Base-by-base conservation (phyloP, 2,888 invertebrate genomes). In the Myopa tessellatipennis region DNA sequence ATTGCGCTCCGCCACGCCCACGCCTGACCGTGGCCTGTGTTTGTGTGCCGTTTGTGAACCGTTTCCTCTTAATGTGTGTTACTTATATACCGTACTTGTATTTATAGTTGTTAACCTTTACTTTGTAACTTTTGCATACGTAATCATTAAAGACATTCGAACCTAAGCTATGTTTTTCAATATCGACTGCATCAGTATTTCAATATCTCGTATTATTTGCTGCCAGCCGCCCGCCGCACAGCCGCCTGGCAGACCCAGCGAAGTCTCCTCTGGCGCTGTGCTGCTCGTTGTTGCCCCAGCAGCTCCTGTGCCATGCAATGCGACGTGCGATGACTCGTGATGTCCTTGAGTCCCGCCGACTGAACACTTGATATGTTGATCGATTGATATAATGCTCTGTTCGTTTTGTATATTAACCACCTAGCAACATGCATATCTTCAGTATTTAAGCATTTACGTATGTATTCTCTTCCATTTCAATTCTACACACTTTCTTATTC, bases 61-160 rank as follows among this genome's bases (percentile, higher is more conserved):
- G 52, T 70, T 70, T 70, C 55, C 55, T 70, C 55, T 55, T 55
- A 70, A 55, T 70, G 52, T 55, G 55, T 70, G 70, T 70, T 65
- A 65, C 34, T 36, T 34, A 34, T 65, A 65, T 34, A 36, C 14
- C 26, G 26, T 65, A 65, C 34, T 36, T 34, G 8, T 65, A 65
- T 34, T 14, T 12, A n/a, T 70, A 55, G 70, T 70, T 55, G 16
- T 55, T 55, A 55, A 36, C 26, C 26, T 36, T 58, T 55, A 70
- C 70, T 52, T 70, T 55, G 55, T 70, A 55, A 70, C 52, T 55
- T 70, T 70, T 70, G 70, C 70, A 70, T 70, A 70, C n/a, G 38
- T n/a, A 68, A 45, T 55, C 5, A 8, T 55, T 8, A 55, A 55
- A 16, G 55, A 55, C 55, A n/a, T 55, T 6, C 16, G n/a, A 55